Evolutionary conservation across 1,140 invertebrate genomes (phyloP), one percentile per base, ranked within the genome.

Genomic region (Leguminivora glycinivorella): DNA sequence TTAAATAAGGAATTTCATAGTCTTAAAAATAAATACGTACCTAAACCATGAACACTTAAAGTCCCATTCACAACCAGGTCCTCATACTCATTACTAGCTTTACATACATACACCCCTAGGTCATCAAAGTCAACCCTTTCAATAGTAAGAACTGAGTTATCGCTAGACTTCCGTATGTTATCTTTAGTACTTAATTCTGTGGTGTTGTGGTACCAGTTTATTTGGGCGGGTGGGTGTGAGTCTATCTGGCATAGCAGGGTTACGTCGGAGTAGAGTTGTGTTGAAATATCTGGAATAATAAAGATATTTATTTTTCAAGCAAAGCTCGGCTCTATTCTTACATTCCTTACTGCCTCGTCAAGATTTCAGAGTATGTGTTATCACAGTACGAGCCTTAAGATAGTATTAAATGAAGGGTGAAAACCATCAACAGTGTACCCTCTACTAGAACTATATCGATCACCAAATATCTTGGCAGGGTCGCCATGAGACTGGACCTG

Each of bases 141-240:
- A 3, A 91, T 75, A 3, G 69, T 68, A 5, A 89, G 25, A 0
- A 67, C 72, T 2, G 73, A 63, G 25, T 74, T 71, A 14, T 84
- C 80, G 1, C 79, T 73, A 3, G 81, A 78, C 14, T 82, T 31
- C 6, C 75, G 38, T 0, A 83, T 72, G 17, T 81, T 82, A 14
- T 72, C 70, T 7, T 43, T 66, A 7, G 58, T 34, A 5, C 10
- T 19, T 5, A 88, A 19, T 17, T 74, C 10, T 4, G 82, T 87
- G 1, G 68, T 70, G 60, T 91, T 87, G 67, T 89, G 84, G 68
- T 75, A 80, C 88, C 89, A 92, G 0, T 47, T 75, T n/a, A 81
- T 72, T 0, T 19, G 71, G 0, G 87, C 72, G 7, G 70, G 17
- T 0, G 90, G 89, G 14, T 80, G 67, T 0, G 80, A 69, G 34